Evolutionary conservation across 2,797 vertebrate genomes (phyloP).

Genomic region (Thalassophryne amazonica): DNA sequence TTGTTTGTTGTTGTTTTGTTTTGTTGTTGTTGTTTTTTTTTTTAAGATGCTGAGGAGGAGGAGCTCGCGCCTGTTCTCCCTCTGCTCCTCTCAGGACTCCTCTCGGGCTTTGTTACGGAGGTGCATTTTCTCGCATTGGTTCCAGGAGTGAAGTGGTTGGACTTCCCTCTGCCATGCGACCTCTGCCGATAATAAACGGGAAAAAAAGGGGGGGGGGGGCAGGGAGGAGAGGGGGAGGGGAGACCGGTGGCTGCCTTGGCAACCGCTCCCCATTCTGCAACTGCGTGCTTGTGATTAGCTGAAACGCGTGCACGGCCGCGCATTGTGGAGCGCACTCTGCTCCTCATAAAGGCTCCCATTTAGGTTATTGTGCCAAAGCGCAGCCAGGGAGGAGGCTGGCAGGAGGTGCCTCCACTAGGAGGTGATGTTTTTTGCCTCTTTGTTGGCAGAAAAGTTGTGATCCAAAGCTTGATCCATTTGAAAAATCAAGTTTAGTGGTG

Average conservation of each 20-base stretch:
- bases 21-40: not conserved
- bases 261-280: slow-evolving; percentile 78
- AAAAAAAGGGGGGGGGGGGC: slow-evolving; percentile 78
- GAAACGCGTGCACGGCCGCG: slow-evolving; percentile 69
- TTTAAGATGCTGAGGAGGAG: slow-evolving; percentile 5
- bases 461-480: too few species aligned
- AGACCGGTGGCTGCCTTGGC: slow-evolving; percentile 79
- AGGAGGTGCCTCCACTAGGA: too few species aligned
- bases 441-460: too few species aligned
- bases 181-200: slow-evolving; percentile 85
- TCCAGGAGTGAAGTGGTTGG: slow-evolving; percentile 74
- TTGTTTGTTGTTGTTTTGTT: not conserved
- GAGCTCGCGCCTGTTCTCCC: slow-evolving; percentile 35
- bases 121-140: slow-evolving; percentile 76
- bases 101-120: slow-evolving; percentile 73
- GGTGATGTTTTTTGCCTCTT: slow-evolving; percentile 17
- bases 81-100: slow-evolving; percentile 61
- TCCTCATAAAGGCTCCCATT: slow-evolving; percentile 64
- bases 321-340: slow-evolving; percentile 62
- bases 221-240: slow-evolving; percentile 74
- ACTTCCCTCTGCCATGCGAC: slow-evolving; percentile 84
- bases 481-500: too few species aligned
- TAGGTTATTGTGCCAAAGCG: slow-evolving; percentile 67
- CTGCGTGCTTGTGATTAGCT: slow-evolving; percentile 79
- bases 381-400: slow-evolving; percentile 46